Evolutionary conservation across 2,888 invertebrate species (phyloP), one percentile per base, ranked within the genome.

Genomic region (Eustalomyia histrio): DNA sequence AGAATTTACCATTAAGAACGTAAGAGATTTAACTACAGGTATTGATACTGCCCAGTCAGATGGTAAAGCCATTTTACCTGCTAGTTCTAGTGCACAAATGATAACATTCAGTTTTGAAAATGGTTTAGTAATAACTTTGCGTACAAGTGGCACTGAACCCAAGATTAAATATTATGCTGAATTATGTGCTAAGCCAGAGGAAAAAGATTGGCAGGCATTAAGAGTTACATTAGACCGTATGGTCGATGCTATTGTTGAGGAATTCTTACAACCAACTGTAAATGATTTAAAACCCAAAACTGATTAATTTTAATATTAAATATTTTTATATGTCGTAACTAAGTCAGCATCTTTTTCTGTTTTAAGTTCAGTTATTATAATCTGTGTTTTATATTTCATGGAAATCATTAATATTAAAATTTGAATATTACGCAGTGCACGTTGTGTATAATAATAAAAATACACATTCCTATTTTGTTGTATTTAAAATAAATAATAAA

Each of bases 111-210:
- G 93, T 9, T 97, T 99, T 90, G 92, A 92, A 68, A 97, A 96
- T 91, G 98, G 97, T 0, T 92, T 97, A 83, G 94, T 95, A 9
- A 93, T 96, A 1, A 99, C 98, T 0, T 91, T 99, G 39, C 93
- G 99, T 83, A 98, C 99, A 0, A 98, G 98, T 90, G 99, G 99
- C 58, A 99, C 99, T 0, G 99, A 99, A 90, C 99, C 99, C 53
- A 99, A 99, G 91, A 94, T 99, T 86, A 99, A 99, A 92, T 99
- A 98, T 91, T 99, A 99, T 91, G 95, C 97, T 0, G 99, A 99
- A 90, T 92, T 97, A 74, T 94, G 96, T 84, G 94, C 95, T 78
- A 89, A 92, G 57, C 94, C 95, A 14, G 92, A 92, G 17, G 92
- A 94, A 85, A 92, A 91, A 93, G 93, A 96, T 89, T 92, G 94